Conservation (phyloP, 1,140 invertebrate species). For the Phymastichus coffea region DNA sequence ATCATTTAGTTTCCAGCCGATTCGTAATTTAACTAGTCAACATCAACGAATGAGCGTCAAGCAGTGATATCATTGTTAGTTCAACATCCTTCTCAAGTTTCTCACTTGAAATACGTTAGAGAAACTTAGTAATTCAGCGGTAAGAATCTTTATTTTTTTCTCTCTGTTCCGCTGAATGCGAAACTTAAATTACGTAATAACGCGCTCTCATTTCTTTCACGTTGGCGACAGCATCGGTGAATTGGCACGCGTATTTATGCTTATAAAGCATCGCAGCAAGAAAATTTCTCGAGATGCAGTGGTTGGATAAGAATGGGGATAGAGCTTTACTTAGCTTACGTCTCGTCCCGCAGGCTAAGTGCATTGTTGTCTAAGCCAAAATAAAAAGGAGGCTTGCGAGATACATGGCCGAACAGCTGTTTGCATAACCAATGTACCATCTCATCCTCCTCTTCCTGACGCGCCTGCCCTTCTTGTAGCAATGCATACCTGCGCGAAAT, state of each 20-base stretch:
- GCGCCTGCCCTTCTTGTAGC: too few relatives aligned
- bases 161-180: too few relatives aligned
- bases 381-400: too few relatives aligned
- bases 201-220: neutral
- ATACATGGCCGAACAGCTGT: neutral
- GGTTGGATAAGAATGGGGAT: constrained; percentile 2
- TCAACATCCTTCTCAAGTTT: too few relatives aligned
- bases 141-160: too few relatives aligned
- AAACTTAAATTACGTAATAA: constrained; percentile 6
- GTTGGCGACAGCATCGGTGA: neutral
- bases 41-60: too few relatives aligned
- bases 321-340: constrained; percentile 2
- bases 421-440: neutral
- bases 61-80: too few relatives aligned
- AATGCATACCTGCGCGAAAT: neutral
- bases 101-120: too few relatives aligned
- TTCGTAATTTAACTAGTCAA: too few relatives aligned
- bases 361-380: constrained; percentile 11
- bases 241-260: neutral
- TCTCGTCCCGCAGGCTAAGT: neutral
- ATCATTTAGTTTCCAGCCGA: too few relatives aligned
- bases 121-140: too few relatives aligned
- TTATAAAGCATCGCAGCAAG: neutral
- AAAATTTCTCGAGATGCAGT: neutral
- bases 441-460: too few relatives aligned